Conservation (phyloP, 2,888 invertebrate species). For the Drosophila cognata region DNA sequence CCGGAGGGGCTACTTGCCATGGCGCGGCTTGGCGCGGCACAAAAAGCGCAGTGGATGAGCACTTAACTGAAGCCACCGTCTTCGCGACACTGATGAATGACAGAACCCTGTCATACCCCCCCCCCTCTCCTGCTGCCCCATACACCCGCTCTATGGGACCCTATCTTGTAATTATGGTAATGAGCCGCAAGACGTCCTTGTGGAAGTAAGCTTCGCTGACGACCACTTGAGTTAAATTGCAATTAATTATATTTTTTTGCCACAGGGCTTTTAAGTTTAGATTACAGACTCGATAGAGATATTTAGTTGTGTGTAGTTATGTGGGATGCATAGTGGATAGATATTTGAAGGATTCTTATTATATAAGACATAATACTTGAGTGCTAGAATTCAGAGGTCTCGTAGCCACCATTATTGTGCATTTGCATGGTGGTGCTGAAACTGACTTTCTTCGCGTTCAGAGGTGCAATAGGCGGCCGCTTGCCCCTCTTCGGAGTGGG, state of each 20-base stretch:
- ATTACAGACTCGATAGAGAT: slow-evolving; percentile 8
- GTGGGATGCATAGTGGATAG: neutral
- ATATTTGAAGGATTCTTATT: slow-evolving; percentile 18
- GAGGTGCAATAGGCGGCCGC: slow-evolving; percentile 40
- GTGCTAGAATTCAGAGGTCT: slow-evolving; percentile 56
- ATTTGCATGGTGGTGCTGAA: slow-evolving; percentile 63
- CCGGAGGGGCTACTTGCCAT: slow-evolving; percentile 40
- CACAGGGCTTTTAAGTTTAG: slow-evolving; percentile 36
- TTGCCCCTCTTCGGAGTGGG: slow-evolving; percentile 48
- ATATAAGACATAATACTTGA: slow-evolving; percentile 10
- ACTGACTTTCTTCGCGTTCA: slow-evolving; percentile 52
- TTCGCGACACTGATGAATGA: slow-evolving; percentile 74
- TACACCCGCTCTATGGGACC: neutral
- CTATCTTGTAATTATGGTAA: slow-evolving; percentile 74
- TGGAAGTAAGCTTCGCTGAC: slow-evolving; percentile 64
- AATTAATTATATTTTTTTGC: slow-evolving; percentile 74
- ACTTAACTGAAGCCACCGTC: slow-evolving; percentile 68
- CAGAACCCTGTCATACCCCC: slow-evolving; percentile 15
- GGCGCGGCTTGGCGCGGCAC: slow-evolving; percentile 14
- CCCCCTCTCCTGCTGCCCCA: neutral
- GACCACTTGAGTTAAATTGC: slow-evolving; percentile 71
- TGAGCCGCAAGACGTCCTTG: slow-evolving; percentile 57
- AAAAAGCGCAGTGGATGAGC: slow-evolving; percentile 66
- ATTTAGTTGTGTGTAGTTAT: slow-evolving; percentile 18
- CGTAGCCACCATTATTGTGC: slow-evolving; percentile 75